Evolutionary conservation across 2,888 invertebrate genomes (phyloP).

Genomic region (Rhamphomyia laevipes): DNA sequence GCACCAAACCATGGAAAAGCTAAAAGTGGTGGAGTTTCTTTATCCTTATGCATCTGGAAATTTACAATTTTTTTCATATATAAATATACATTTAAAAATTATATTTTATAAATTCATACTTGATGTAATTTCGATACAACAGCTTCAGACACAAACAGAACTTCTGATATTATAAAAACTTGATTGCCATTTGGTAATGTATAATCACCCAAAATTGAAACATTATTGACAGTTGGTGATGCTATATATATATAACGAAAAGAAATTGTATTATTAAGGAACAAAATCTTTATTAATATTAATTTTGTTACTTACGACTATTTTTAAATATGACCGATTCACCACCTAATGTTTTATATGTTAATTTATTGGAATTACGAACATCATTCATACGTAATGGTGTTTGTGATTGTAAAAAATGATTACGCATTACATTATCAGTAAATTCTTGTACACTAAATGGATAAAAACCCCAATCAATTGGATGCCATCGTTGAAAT

Average conservation of each 20-base stretch:
- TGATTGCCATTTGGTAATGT: conserved; percentile 50
- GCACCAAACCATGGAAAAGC: conserved; percentile 55
- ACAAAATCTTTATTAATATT: not conserved
- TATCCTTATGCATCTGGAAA: conserved; percentile 44
- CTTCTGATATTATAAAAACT: conserved; percentile 48
- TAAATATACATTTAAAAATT: not conserved
- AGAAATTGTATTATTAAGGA: no score
- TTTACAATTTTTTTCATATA: not conserved
- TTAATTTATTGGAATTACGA: conserved; percentile 40
- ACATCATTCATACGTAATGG: conserved; percentile 44
- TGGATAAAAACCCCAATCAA: conserved; percentile 58
- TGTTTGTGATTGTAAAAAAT: conserved; percentile 45
- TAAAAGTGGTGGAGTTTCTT: conserved; percentile 51
- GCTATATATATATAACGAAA: conserved; percentile 28
- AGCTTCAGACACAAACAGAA: conserved; percentile 49
- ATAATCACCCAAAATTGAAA: conserved; percentile 46
- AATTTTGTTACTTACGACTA: conserved; percentile 40
- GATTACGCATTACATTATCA: conserved; percentile 48
- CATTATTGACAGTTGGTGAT: conserved; percentile 45
- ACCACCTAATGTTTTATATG: conserved; percentile 46
- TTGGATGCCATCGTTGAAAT: conserved; percentile 55
- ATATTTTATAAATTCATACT: conserved; percentile 26
- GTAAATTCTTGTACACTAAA: conserved; percentile 54
- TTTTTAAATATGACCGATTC: conserved; percentile 44
- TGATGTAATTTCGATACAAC: conserved; percentile 49